Conservation (phyloP, 2,797 vertebrate genomes). For the Streptopelia turtur region DNA sequence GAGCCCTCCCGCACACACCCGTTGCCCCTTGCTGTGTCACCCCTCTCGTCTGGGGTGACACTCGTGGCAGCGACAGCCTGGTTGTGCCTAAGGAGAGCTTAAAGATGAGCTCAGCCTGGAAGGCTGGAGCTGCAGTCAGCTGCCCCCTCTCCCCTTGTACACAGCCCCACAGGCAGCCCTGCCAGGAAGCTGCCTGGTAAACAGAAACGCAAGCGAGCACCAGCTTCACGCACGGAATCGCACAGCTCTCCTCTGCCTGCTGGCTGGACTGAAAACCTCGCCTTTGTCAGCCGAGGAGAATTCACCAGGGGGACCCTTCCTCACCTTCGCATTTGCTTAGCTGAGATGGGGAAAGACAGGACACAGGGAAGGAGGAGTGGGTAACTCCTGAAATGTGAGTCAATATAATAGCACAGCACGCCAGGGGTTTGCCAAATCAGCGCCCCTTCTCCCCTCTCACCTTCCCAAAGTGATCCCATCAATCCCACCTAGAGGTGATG, state of each 20-base stretch:
- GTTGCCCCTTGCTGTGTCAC: background rate
- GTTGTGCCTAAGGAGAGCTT: background rate
- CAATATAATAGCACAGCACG: accelerated
- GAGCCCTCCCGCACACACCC: background rate
- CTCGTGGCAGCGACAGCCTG: background rate
- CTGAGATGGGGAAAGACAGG: background rate
- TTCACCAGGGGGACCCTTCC: background rate
- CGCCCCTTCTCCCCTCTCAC: background rate
- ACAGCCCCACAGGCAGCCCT: background rate
- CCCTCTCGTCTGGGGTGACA: background rate
- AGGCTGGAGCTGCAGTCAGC: background rate
- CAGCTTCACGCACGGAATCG: accelerated
- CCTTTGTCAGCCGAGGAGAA: background rate
- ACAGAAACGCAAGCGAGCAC: background rate
- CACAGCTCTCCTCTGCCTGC: background rate
- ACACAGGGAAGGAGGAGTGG: background rate
- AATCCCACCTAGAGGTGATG: background rate
- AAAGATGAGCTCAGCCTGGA: background rate
- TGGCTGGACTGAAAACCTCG: background rate
- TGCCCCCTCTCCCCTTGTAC: background rate
- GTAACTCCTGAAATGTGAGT: background rate
- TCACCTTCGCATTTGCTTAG: background rate
- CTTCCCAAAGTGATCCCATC: background rate
- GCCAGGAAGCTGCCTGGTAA: background rate
- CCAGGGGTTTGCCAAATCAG: background rate